phyloP scores from a whole-genome alignment of 2,113 vertebrate species.

The Phalacrocorax carbo region DNA sequence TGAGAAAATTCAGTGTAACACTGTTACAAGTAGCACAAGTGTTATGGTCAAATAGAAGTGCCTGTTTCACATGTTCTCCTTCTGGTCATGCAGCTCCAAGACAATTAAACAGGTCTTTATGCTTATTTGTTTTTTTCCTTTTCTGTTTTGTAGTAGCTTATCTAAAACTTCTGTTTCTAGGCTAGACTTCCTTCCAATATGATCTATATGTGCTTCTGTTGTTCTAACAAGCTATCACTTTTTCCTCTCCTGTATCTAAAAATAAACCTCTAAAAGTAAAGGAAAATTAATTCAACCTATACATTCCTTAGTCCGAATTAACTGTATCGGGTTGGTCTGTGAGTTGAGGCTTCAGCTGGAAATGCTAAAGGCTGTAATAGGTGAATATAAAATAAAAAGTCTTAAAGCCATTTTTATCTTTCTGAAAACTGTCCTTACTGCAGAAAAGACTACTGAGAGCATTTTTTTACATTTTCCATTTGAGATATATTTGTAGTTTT shows the following conservation, averaged over 20 bases:
- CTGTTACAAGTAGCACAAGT: not conserved
- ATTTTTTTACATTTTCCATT: not conserved
- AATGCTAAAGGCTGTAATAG: not conserved
- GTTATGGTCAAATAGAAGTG: not conserved
- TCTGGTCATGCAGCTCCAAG: not conserved
- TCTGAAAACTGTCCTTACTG: not conserved
- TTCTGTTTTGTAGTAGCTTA: not conserved
- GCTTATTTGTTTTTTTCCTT: not conserved
- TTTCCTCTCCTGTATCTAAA: not conserved
- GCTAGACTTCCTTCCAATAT: not conserved
- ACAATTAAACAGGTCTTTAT: not conserved
- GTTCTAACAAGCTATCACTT: not conserved
- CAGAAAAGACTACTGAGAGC: not conserved
- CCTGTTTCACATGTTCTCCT: not conserved
- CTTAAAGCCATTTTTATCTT: not conserved
- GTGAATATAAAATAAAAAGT: not conserved
- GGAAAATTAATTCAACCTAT: not conserved
- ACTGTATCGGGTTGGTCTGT: not conserved
- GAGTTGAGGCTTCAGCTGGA: not conserved
- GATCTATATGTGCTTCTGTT: not conserved
- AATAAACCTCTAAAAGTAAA: not conserved
- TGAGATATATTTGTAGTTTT: not conserved
- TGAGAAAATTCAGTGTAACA: not conserved
- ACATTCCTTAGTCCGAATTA: not conserved
- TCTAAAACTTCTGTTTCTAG: not conserved